Evolutionary conservation across 1,140 invertebrate species (phyloP).

Genomic region (Glomeris maerens): DNA sequence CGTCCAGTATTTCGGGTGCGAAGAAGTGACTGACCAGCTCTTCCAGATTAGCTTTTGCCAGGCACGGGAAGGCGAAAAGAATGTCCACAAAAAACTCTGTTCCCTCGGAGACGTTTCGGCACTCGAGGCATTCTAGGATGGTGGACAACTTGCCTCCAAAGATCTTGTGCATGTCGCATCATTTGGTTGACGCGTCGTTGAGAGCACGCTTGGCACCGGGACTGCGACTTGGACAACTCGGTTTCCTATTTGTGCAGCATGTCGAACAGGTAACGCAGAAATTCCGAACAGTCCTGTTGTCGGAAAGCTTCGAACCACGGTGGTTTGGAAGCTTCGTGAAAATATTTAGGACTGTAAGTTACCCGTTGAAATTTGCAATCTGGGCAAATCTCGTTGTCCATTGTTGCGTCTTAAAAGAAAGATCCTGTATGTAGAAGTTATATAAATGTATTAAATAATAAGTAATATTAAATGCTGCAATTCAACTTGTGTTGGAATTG

Average conservation of each 20-base stretch:
- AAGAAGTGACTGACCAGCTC: conserved; percentile 58
- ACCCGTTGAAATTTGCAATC: conserved; percentile 26
- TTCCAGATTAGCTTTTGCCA: conserved; percentile 34
- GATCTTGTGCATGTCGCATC: conserved; percentile 45
- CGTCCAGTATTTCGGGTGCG: conserved; percentile 55
- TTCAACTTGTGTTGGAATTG: too few species aligned
- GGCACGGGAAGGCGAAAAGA: conserved; percentile 55
- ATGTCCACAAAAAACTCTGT: conserved; percentile 64
- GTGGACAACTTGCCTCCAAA: conserved; percentile 60
- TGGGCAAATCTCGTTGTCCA: too few species aligned
- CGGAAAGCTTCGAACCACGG: conserved; percentile 55
- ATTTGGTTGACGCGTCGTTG: too few species aligned
- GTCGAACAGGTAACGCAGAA: conserved; percentile 56
- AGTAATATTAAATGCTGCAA: too few species aligned
- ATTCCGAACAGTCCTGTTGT: conserved; percentile 79
- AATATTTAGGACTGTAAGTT: conserved; percentile 47
- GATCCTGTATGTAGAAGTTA: too few species aligned
- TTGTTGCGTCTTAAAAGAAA: too few species aligned
- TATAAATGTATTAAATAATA: too few species aligned
- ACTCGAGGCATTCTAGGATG: conserved; percentile 52
- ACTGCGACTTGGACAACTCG: too few species aligned
- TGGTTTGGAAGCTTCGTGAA: conserved; percentile 49
- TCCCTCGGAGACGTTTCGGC: conserved; percentile 49
- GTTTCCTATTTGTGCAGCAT: conserved; percentile 56
- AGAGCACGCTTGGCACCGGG: conserved; percentile 9